Percentiles rank a stretch among this genome's conserved stretches.
These are phyloP conservation scores for Hirudo medicinalis DNA, from an alignment of 1,140 invertebrate genomes.

Conservation along the genomic window DNA sequence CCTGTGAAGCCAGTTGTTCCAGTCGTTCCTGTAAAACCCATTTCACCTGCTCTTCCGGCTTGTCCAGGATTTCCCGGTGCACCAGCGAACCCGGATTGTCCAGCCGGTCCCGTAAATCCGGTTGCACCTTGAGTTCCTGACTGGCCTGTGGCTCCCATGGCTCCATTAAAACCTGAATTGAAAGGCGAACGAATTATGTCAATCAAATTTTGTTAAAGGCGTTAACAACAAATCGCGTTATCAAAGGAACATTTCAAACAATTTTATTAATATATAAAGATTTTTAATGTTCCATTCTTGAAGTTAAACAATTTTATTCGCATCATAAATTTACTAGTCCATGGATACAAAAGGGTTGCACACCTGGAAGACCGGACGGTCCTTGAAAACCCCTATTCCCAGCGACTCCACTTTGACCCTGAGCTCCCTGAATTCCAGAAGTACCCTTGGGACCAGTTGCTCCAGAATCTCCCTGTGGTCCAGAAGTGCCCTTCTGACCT, in stretches of 20 bases:
- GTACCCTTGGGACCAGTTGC: conserved; percentile 11
- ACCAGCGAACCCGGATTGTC: conserved; percentile 1
- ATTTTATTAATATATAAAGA: neutral
- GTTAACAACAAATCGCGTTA: neutral
- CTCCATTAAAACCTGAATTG: neutral
- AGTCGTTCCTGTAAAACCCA: conserved; percentile 16
- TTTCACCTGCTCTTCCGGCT: conserved; percentile 8
- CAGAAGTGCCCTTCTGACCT: conserved; percentile 16
- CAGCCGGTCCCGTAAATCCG: conserved; percentile 17
- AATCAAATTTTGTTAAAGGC: neutral
- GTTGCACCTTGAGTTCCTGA: conserved; percentile 4
- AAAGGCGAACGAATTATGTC: neutral
- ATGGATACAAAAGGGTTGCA: neutral
- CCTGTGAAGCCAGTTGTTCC: conserved; percentile 21
- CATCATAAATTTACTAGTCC: neutral
- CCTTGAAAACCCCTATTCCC: conserved; percentile 1
- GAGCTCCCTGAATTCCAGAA: neutral
- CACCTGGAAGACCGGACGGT: conserved; percentile 14
- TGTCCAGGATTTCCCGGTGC: conserved; percentile 12
- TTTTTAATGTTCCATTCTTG: neutral
- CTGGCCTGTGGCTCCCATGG: neutral
- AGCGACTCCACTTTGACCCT: conserved; percentile 5
- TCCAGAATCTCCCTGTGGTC: conserved; percentile 8
- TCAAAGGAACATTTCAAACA: neutral
- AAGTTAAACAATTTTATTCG: neutral